Evolutionary conservation across 2,797 vertebrate genomes (phyloP).

Genomic region (Kryptopterus vitreolus): DNA sequence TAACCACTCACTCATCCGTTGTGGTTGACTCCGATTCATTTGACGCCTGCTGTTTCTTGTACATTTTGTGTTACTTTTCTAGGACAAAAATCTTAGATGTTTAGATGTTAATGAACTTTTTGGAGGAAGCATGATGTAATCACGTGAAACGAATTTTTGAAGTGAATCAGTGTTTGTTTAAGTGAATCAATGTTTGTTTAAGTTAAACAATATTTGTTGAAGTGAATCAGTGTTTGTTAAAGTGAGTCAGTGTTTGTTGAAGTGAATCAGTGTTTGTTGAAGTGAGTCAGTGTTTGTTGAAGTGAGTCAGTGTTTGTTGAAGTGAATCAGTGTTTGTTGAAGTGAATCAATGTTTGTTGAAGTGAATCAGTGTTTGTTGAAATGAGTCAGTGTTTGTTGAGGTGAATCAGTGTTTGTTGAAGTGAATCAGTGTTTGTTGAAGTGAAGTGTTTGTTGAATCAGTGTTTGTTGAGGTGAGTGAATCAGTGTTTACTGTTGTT

Average conservation of each 20-base stretch:
- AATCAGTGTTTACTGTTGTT: neutral
- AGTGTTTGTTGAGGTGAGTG: neutral
- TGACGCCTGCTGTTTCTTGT: neutral
- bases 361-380: neutral
- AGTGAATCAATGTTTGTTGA: too few species aligned
- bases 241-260: too few species aligned
- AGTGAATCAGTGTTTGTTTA: neutral
- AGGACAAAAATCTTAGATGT: neutral
- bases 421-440: neutral
- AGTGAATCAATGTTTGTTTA: neutral
- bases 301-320: too few species aligned
- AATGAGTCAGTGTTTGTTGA: too few species aligned
- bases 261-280: neutral
- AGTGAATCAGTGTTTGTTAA: neutral
- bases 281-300: neutral
- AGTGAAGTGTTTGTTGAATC: too few species aligned
- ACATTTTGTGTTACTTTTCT: neutral
- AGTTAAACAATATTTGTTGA: too few species aligned
- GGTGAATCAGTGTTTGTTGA: neutral
- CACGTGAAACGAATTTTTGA: neutral
- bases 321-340: neutral
- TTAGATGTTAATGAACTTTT: neutral
- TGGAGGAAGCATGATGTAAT: neutral
- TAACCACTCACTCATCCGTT: too few species aligned
- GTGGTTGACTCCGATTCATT: neutral